These are phyloP conservation scores for Graphium colonna DNA, from an alignment of 2,888 invertebrate species.

Conservation along the genomic window DNA sequence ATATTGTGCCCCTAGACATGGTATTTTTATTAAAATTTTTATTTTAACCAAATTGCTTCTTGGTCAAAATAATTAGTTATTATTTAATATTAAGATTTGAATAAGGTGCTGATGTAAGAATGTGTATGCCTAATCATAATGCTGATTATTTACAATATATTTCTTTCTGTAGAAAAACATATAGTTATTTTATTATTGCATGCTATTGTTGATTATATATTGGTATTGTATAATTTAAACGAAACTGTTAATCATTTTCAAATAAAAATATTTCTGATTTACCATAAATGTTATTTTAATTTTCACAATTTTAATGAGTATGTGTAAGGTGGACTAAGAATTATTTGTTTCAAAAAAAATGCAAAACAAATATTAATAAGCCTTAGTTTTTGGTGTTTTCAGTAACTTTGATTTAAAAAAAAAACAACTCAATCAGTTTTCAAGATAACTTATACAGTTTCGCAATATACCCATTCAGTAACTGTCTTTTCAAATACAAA, in stretches of 20 bases:
- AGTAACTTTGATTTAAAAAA: too few species aligned
- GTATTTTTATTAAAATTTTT: neutral
- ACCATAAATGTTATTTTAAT: too few species aligned
- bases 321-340: too few species aligned
- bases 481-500: too few species aligned
- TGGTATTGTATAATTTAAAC: slow-evolving; percentile 15
- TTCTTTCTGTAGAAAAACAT: neutral
- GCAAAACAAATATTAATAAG: too few species aligned
- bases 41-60: neutral
- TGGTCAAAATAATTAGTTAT: neutral
- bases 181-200: slow-evolving; percentile 2
- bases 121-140: slow-evolving; percentile 10
- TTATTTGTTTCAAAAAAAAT: slow-evolving; percentile 19
- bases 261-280: slow-evolving; percentile 53
- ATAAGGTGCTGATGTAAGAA: slow-evolving; percentile 13
- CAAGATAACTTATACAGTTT: too few species aligned
- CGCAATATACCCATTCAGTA: too few species aligned
- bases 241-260: slow-evolving; percentile 46
- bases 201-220: slow-evolving; percentile 12
- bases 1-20: too few species aligned
- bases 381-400: too few species aligned
- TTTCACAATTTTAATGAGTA: too few species aligned
- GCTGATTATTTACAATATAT: slow-evolving; percentile 6
- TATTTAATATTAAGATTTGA: neutral
- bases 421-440: too few species aligned